phyloP scores from a whole-genome alignment of 2,113 vertebrate genomes.

The Microcebus murinus region DNA sequence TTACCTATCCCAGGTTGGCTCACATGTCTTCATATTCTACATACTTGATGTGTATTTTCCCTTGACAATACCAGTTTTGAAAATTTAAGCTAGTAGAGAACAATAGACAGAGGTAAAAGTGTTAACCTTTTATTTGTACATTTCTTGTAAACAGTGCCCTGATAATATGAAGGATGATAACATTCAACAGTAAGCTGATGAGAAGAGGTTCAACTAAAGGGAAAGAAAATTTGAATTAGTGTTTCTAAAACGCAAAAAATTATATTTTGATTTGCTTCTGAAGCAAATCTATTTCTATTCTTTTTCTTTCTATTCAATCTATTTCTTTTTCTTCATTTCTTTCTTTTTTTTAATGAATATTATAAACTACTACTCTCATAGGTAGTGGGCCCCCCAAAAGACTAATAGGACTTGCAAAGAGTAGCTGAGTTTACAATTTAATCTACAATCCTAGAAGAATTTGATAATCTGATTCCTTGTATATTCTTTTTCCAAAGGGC shows the following conservation, averaged over 20 bases:
- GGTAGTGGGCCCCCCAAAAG: not conserved
- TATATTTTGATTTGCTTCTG: not conserved
- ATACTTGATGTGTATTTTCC: not conserved
- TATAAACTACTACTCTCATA: not conserved
- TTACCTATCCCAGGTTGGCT: not conserved
- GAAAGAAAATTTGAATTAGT: not conserved
- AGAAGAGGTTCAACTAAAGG: not conserved
- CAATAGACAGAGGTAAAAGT: not conserved
- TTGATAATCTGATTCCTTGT: not conserved
- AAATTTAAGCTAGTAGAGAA: not conserved
- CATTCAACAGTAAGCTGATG: not conserved
- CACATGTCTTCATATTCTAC: not conserved
- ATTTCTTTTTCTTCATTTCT: not conserved
- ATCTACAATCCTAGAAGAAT: not conserved
- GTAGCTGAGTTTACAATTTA: constrained; percentile 10
- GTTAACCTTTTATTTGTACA: not conserved
- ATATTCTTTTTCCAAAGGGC: not conserved
- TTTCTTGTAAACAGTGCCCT: not conserved
- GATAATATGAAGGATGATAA: not conserved
- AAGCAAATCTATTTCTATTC: not conserved
- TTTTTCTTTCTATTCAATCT: not conserved
- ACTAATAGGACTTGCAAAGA: not conserved
- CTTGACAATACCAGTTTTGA: not conserved
- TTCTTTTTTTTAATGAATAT: not conserved
- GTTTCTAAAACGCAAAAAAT: not conserved